A percentile compares a stretch with the other conserved stretches of the same genome.
Evolutionary conservation across 2,797 vertebrate genomes (phyloP).

Genomic region (Vultur gryphus): DNA sequence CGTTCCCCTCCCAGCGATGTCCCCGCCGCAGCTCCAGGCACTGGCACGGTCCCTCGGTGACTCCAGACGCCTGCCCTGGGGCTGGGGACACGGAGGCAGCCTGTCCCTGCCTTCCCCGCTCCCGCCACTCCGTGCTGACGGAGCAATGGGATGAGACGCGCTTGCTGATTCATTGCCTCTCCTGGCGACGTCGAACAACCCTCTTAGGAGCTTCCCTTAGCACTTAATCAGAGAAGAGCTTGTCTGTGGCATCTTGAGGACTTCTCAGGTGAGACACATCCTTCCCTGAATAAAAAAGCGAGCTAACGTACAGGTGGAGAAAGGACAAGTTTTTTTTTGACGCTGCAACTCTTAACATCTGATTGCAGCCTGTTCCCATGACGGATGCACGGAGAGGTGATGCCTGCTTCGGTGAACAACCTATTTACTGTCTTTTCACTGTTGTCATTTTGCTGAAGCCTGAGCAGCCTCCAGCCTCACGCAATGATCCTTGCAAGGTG

Average conservation of each 20-base stretch:
- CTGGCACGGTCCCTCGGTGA: neutral
- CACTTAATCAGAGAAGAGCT: slow-evolving; percentile 47
- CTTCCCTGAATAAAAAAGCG: neutral
- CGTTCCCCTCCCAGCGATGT: rapidly evolving
- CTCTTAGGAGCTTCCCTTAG: neutral
- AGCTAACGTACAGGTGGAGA: neutral
- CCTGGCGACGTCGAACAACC: neutral
- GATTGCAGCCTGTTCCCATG: neutral
- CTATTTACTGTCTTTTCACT: neutral
- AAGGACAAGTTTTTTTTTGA: neutral
- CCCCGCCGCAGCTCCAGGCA: rapidly evolving
- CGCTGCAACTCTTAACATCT: neutral
- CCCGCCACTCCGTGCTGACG: rapidly evolving
- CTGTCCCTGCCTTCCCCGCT: neutral
- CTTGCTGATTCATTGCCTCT: slow-evolving; percentile 22
- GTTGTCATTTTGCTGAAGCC: neutral
- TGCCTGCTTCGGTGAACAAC: neutral
- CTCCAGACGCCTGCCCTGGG: neutral
- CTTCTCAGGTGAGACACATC: slow-evolving; percentile 2
- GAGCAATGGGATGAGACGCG: neutral
- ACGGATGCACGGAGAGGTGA: rapidly evolving
- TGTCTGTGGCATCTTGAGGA: slow-evolving; percentile 31
- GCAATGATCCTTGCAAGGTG: neutral
- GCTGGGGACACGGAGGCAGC: neutral
- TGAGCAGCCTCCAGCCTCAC: neutral